These are phyloP conservation scores for Phymatocera aterrima DNA, from an alignment of 2,888 invertebrate genomes.

Conservation along the genomic window DNA sequence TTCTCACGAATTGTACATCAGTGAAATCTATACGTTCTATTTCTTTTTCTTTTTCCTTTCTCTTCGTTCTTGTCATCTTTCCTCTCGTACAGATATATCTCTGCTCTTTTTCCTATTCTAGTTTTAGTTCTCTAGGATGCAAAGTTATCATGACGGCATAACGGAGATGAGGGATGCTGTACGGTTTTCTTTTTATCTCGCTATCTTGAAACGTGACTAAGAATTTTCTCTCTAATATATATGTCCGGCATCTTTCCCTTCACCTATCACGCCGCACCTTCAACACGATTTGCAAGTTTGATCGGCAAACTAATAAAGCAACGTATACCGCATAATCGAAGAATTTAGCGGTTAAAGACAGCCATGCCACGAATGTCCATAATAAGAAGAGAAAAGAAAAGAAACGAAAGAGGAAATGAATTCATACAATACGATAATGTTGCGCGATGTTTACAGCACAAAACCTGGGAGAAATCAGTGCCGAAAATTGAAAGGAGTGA, in stretches of 20 bases:
- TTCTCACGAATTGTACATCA: too few species aligned
- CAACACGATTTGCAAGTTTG: background rate
- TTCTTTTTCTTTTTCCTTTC: background rate
- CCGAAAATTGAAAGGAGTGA: background rate
- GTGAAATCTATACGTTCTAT: background rate
- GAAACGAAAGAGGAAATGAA: too few species aligned
- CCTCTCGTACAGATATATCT: too few species aligned
- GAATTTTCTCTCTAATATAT: conserved; percentile 11
- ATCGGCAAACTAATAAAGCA: background rate
- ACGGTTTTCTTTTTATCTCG: too few species aligned
- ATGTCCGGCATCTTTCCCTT: background rate
- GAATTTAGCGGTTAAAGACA: too few species aligned
- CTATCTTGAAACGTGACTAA: conserved; percentile 18
- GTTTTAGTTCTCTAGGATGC: background rate
- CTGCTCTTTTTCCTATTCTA: background rate
- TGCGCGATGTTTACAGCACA: background rate
- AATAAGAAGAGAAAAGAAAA: too few species aligned
- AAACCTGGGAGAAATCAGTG: background rate
- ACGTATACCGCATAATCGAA: too few species aligned
- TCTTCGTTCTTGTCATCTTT: background rate
- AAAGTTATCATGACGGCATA: background rate
- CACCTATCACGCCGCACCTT: background rate
- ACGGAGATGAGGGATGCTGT: background rate
- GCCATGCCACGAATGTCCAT: too few species aligned
- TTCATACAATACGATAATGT: too few species aligned